Percentiles rank a stretch among this genome's conserved stretches.
These are phyloP conservation scores for Pyrgus malvae DNA, from an alignment of 2,888 invertebrate genomes.

Conservation along the genomic window DNA sequence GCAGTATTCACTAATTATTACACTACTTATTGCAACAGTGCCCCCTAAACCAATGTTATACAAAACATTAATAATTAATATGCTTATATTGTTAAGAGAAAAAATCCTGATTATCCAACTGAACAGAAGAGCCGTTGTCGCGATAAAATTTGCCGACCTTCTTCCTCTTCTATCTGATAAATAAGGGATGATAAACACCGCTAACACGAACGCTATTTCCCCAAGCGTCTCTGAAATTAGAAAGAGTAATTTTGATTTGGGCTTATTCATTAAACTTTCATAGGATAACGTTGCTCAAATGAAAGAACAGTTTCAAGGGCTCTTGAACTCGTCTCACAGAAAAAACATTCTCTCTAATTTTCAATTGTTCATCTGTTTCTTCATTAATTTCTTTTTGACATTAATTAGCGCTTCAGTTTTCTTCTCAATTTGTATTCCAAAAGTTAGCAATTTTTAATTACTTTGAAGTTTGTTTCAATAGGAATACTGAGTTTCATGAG, in stretches of 20 bases:
- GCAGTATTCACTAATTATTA: slow-evolving; percentile 20
- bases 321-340: neutral
- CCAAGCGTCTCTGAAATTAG: slow-evolving; percentile 21
- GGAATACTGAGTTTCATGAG: too few species aligned
- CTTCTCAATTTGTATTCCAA: neutral
- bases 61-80: slow-evolving; percentile 2
- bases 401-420: neutral
- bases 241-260: slow-evolving; percentile 10
- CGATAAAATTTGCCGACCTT: slow-evolving; percentile 10
- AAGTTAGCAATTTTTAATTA: slow-evolving; percentile 1
- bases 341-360: neutral
- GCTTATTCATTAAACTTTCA: neutral
- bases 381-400: neutral
- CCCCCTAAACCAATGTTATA: slow-evolving; percentile 17
- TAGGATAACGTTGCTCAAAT: neutral
- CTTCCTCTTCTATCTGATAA: slow-evolving; percentile 15
- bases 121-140: slow-evolving; percentile 3
- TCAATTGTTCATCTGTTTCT: neutral
- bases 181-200: slow-evolving; percentile 19
- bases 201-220: slow-evolving; percentile 15
- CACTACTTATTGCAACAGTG: slow-evolving; percentile 9
- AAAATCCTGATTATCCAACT: slow-evolving; percentile 18
- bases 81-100: neutral
- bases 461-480: slow-evolving; percentile 4
- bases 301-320: slow-evolving; percentile 3